Evolutionary conservation across 2,797 vertebrate genomes (phyloP), one percentile per base, ranked within the genome.

Genomic region (Pseudochromis fuscus): DNA sequence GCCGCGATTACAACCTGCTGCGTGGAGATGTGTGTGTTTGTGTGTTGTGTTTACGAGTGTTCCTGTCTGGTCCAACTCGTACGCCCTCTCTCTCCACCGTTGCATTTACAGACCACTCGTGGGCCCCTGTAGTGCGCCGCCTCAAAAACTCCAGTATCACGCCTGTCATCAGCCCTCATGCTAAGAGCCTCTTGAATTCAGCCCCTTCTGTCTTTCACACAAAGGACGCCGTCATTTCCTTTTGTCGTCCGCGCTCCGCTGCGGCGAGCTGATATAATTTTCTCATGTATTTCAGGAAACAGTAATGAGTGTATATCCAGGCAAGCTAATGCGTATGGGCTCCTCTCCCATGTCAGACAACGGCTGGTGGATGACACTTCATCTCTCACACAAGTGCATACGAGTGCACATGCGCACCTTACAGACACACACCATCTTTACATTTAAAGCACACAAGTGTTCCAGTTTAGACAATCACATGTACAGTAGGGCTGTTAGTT

Each of bases 131-230:
- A 64, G 79, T 56, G 71, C 31, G 21, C 69, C 67, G 12, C 67
- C 40, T 25, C 72, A 57, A 27, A n/a, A 79, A 67, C 68, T 66
- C 61, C 50, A 35, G 63, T 58, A 81, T 84, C 80, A 69, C 4
- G 57, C 50, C 66, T 67, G 81, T 84, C 84, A 86, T 82, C 81
- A 56, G 49, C 56, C 64, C 80, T 78, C 52, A 35, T 23, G 57
- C 64, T 67, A 77, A 85, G 77, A 72, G 78, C 78, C 85, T 77
- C 85, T 85, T 78, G 53, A 87, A 83, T 82, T 67, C 71, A 55
- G 45, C 62, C 72, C 45, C 57, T 64, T 82, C 74, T 61, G 78
- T 83, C 78, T 82, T 77, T 62, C 8, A 19, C 71, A 85, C 72
- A 85, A 83, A 87, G 79, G 68, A 76, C 25, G 40, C 69, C 72